Conservation (phyloP, 37 sponge, comb jelly and placozoan genomes). For the Amphimedon queenslandica region DNA sequence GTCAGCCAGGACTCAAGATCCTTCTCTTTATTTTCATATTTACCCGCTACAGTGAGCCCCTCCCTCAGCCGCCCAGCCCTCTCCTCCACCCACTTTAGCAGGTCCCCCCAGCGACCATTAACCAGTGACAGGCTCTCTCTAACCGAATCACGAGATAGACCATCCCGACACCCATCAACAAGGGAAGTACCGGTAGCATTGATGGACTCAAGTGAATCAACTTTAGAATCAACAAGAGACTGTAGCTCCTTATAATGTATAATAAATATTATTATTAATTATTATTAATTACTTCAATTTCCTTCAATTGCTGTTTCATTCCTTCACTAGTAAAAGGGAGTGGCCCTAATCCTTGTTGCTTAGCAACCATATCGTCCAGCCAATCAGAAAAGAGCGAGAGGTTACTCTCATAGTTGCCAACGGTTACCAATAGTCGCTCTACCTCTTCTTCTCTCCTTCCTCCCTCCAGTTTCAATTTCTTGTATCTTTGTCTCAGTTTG, state of each 20-base stretch:
- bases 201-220: conserved; percentile 29
- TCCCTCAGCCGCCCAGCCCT: conserved; percentile 35
- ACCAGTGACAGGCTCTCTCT: conserved; percentile 45
- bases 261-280: not conserved
- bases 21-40: conserved; percentile 34
- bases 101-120: conserved; percentile 47
- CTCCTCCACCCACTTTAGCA: conserved; percentile 17
- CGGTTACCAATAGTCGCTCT: conserved; percentile 14
- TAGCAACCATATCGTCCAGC: conserved; percentile 39
- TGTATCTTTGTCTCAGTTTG: conserved; percentile 43
- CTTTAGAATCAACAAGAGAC: conserved; percentile 34
- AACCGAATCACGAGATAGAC: conserved; percentile 29
- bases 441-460: conserved; percentile 6
- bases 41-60: conserved; percentile 30
- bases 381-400: not conserved
- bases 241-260: conserved; percentile 19
- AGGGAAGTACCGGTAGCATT: conserved; percentile 36
- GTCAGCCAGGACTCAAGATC: conserved; percentile 52
- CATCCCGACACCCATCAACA: conserved; percentile 36
- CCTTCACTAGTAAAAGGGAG: conserved; percentile 56
- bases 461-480: conserved; percentile 21
- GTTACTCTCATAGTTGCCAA: conserved; percentile 33
- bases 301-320: conserved; percentile 36
- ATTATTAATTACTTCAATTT: too few species aligned
- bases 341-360: conserved; percentile 4